Conservation (phyloP, 2,888 invertebrate genomes). For the Uropetala carovei region DNA sequence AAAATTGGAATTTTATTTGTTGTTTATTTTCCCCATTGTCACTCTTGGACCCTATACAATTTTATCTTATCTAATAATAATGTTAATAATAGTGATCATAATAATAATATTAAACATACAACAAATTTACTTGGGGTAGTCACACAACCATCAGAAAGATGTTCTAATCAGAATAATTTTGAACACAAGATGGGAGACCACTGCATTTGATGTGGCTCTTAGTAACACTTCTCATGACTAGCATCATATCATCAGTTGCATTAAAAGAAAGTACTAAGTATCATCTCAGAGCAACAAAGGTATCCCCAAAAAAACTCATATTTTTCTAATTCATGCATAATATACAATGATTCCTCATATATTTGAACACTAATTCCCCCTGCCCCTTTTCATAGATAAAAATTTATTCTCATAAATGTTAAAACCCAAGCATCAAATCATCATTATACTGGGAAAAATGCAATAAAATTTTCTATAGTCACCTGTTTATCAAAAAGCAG, state of each 20-base stretch:
- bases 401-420: constrained; percentile 41
- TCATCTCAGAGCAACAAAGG: constrained; percentile 45
- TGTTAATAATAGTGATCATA: constrained; percentile 60
- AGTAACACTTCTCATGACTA: constrained; percentile 64
- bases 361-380: constrained; percentile 46
- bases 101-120: constrained; percentile 64
- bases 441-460: constrained; percentile 32
- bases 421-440: constrained; percentile 38
- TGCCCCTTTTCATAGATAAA: constrained; percentile 35
- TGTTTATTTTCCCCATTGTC: constrained; percentile 63
- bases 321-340: constrained; percentile 52
- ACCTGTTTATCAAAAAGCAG: constrained; percentile 48
- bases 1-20: constrained; percentile 52
- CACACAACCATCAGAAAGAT: constrained; percentile 60
- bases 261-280: constrained; percentile 55
- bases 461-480: constrained; percentile 35
- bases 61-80: constrained; percentile 62
- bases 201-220: constrained; percentile 58
- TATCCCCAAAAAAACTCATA: constrained; percentile 53
- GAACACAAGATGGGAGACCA: constrained; percentile 63
- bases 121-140: constrained; percentile 64
- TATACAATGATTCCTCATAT: constrained; percentile 42
- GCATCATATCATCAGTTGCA: constrained; percentile 59
- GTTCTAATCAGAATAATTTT: constrained; percentile 60
- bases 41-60: constrained; percentile 64